A percentile compares a stretch with the other conserved stretches of the same genome.
These are phyloP conservation scores for Cephus pygmeus DNA, from an alignment of 2,888 invertebrate genomes.

Conservation along the genomic window DNA sequence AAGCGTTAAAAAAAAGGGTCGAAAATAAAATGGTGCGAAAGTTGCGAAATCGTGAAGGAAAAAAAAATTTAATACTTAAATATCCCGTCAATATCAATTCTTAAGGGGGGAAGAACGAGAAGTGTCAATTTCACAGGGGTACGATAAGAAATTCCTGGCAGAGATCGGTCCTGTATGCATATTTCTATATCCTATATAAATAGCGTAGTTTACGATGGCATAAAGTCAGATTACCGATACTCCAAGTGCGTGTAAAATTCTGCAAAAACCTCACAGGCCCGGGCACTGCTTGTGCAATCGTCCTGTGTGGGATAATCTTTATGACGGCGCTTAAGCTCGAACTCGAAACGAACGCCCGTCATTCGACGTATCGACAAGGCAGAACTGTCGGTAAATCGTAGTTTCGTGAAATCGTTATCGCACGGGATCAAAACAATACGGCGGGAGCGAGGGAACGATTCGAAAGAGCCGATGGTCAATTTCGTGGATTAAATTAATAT, in stretches of 20 bases:
- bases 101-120: neutral
- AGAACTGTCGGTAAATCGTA: too few relatives aligned
- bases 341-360: neutral
- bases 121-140: neutral
- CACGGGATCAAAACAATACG: too few relatives aligned
- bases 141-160: neutral
- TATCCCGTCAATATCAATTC: too few relatives aligned
- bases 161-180: neutral
- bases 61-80: too few relatives aligned
- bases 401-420: too few relatives aligned
- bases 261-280: neutral
- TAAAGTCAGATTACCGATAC: conserved; percentile 22
- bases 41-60: too few relatives aligned
- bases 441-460: too few relatives aligned
- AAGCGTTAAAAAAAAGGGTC: too few relatives aligned
- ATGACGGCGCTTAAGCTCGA: conserved; percentile 4
- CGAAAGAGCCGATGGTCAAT: too few relatives aligned
- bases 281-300: neutral
- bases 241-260: neutral
- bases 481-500: too few relatives aligned
- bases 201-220: conserved; percentile 23
- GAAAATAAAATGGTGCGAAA: too few relatives aligned
- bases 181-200: conserved; percentile 16
- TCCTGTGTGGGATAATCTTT: conserved; percentile 3
- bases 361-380: too few relatives aligned